Evolutionary conservation across 2,113 vertebrate species (phyloP).

Genomic region (Sphyrna mokarran): DNA sequence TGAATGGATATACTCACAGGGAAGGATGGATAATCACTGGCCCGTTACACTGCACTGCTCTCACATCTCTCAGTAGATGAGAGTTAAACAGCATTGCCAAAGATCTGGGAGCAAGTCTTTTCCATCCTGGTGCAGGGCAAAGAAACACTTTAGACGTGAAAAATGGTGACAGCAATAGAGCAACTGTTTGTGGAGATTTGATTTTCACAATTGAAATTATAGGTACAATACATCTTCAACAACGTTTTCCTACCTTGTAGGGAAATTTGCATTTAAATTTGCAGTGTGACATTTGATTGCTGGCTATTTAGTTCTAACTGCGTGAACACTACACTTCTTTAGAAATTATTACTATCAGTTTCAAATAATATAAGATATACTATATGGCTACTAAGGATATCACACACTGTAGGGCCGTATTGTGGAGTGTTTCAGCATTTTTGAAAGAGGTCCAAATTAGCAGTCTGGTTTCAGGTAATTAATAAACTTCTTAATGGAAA

Average conservation of each 20-base stretch:
- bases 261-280: constrained; percentile 6
- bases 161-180: neutral
- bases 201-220: constrained; percentile 9
- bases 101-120: neutral
- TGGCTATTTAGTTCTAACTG: neutral
- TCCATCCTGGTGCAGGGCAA: neutral
- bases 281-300: neutral
- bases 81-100: neutral
- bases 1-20: neutral
- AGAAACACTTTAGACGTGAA: neutral
- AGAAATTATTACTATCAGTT: neutral
- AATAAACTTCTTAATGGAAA: neutral
- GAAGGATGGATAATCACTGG: constrained; percentile 15
- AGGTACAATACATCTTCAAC: neutral
- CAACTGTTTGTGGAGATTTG: neutral
- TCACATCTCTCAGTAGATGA: constrained; percentile 1
- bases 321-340: neutral
- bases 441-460: neutral
- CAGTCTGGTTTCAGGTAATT: neutral
- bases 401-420: neutral
- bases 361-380: neutral
- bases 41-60: neutral
- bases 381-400: neutral
- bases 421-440: neutral
- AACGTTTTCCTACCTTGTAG: neutral